Conservation (phyloP, 2,113 vertebrate genomes). For the Takifugu bimaculatus region DNA sequence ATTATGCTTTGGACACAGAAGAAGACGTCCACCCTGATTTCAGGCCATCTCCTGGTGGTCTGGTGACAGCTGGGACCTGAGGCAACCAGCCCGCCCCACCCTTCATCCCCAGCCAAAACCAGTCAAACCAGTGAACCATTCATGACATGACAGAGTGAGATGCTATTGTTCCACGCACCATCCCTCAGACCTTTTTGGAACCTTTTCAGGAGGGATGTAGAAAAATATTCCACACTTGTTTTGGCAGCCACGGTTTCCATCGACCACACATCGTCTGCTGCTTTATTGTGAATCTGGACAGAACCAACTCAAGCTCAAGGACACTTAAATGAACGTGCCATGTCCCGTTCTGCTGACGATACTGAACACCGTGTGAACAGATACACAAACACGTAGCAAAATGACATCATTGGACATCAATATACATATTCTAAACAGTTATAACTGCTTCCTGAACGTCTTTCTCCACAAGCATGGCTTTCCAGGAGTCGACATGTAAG, state of each 20-base stretch:
- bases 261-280: background rate
- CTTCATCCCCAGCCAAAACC: background rate
- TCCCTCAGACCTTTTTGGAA: background rate
- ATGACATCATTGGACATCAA: constrained; percentile 33
- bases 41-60: background rate
- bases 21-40: background rate
- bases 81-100: constrained; percentile 5
- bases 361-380: background rate
- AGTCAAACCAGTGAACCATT: constrained; percentile 5
- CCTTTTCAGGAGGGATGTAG: background rate
- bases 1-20: background rate
- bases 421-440: constrained; percentile 29
- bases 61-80: constrained; percentile 39
- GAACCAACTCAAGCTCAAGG: constrained; percentile 5
- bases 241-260: background rate
- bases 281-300: constrained; percentile 20
- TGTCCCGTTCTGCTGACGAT: background rate
- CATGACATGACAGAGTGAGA: constrained; percentile 6
- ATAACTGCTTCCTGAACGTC: constrained; percentile 13
- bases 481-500: background rate
- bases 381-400: constrained; percentile 30
- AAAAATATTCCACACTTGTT: background rate
- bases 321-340: background rate
- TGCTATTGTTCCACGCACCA: background rate
- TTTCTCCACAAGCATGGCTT: constrained; percentile 34